phyloP scores from a whole-genome alignment of 2,113 vertebrate genomes.

The Mus spicilegus region DNA sequence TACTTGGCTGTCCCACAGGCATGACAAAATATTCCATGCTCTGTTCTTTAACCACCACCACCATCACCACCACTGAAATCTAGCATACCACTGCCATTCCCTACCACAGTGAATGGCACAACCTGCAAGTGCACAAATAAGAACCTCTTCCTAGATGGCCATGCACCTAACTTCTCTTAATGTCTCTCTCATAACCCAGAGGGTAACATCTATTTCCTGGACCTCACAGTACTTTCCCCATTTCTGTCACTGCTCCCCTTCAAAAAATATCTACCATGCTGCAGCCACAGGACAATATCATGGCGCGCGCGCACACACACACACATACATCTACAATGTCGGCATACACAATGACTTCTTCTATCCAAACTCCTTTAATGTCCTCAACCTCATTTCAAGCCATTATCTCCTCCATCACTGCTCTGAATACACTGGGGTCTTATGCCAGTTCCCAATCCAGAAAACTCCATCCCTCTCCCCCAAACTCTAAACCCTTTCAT shows the following conservation, averaged over 20 bases:
- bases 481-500: neutral
- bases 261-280: neutral
- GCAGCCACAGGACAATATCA: neutral
- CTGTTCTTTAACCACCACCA: neutral
- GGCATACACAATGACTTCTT: neutral
- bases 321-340: neutral
- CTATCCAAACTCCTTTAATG: constrained; percentile 1
- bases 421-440: neutral
- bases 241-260: neutral
- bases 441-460: neutral
- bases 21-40: neutral
- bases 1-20: neutral
- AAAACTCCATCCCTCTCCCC: neutral
- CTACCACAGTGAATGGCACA: neutral
- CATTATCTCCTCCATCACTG: neutral
- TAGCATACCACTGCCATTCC: neutral
- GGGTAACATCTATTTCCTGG: neutral
- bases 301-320: neutral
- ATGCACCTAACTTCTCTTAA: neutral
- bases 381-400: neutral
- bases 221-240: neutral
- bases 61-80: neutral
- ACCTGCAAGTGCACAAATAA: neutral
- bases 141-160: neutral
- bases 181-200: neutral